Evolutionary conservation across 2,888 invertebrate genomes (phyloP).

Genomic region (Bellardia pandia): DNA sequence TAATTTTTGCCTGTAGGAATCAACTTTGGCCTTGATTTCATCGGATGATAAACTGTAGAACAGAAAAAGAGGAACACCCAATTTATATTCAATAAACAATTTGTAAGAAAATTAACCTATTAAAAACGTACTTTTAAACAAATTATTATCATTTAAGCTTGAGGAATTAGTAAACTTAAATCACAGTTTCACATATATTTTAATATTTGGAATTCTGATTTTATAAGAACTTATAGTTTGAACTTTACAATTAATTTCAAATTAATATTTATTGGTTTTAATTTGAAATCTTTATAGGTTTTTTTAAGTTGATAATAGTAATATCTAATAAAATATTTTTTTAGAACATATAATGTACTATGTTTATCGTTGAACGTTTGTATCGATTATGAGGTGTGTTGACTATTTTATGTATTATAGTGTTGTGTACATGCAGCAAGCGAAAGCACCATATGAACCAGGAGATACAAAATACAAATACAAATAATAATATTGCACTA

Average conservation of each 20-base stretch:
- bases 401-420: constrained; percentile 70
- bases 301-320: background rate
- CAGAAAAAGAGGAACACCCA: constrained; percentile 3
- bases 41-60: constrained; percentile 91
- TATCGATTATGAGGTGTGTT: constrained; percentile 70
- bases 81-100: constrained; percentile 27
- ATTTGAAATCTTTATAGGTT: background rate
- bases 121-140: constrained; percentile 13
- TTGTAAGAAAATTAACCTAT: background rate
- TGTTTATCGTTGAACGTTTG: constrained; percentile 54
- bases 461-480: constrained; percentile 41
- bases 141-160: background rate
- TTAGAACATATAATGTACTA: constrained; percentile 29
- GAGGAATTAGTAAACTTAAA: background rate
- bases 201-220: too few relatives aligned
- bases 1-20: constrained; percentile 93
- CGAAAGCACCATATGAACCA: constrained; percentile 14
- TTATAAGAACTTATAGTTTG: too few relatives aligned
- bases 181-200: too few relatives aligned
- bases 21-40: constrained; percentile 94
- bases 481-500: constrained; percentile 47
- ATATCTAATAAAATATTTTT: constrained; percentile 32
- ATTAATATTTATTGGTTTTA: background rate
- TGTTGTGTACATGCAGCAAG: constrained; percentile 25
- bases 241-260: constrained; percentile 2